Percentiles rank a stretch among this genome's conserved stretches.
Evolutionary conservation across 2,113 vertebrate species (phyloP).

Genomic region (Pagrus major): DNA sequence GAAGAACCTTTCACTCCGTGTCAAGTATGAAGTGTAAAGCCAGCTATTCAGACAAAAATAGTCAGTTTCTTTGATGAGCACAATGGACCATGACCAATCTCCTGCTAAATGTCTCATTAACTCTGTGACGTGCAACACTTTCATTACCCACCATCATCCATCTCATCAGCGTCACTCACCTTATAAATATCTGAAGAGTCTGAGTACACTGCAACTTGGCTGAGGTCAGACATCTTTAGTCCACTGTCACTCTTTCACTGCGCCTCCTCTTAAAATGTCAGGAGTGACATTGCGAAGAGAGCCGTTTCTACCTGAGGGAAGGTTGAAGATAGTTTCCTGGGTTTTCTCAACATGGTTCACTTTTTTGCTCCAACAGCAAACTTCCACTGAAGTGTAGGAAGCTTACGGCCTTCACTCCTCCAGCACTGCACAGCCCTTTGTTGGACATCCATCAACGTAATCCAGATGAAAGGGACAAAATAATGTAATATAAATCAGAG

Average conservation of each 20-base stretch:
- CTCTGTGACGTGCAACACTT: neutral
- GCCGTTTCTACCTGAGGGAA: neutral
- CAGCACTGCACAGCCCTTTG: neutral
- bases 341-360: constrained; percentile 42
- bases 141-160: neutral
- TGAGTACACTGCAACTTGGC: constrained; percentile 74
- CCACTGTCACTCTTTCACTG: neutral
- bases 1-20: neutral
- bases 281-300: constrained; percentile 6
- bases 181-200: constrained; percentile 78
- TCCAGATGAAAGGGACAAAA: neutral
- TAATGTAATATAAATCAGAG: neutral
- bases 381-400: neutral
- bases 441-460: constrained; percentile 23
- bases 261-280: constrained; percentile 20
- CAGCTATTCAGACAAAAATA: neutral
- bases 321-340: neutral
- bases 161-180: constrained; percentile 63
- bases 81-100: neutral
- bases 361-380: constrained; percentile 1
- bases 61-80: neutral
- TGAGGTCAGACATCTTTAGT: constrained; percentile 78
- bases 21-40: neutral
- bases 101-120: neutral
- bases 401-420: neutral